Conservation (phyloP, 2,797 vertebrate genomes). For the Falco cherrug region DNA sequence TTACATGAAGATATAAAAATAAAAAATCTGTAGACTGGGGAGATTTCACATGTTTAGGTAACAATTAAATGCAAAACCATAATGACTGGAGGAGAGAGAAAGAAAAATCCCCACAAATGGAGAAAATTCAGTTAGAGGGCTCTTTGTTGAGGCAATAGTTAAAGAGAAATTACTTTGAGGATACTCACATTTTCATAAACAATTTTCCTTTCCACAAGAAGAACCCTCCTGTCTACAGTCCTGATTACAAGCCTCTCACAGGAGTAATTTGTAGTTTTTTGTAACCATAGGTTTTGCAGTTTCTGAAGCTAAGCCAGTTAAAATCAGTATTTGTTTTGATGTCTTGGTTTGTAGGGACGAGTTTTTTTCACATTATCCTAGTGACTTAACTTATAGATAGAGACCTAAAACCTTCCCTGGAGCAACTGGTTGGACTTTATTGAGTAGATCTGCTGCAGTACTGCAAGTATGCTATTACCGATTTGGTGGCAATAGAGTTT, state of each 20-base stretch:
- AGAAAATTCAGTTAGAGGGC: slow-evolving; percentile 32
- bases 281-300: slow-evolving; percentile 9
- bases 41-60: background rate
- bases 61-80: background rate
- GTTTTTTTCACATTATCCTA: slow-evolving; percentile 39
- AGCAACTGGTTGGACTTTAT: background rate
- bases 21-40: background rate
- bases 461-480: background rate
- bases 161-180: slow-evolving; percentile 19
- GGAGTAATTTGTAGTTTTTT: slow-evolving; percentile 45
- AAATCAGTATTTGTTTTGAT: slow-evolving; percentile 36
- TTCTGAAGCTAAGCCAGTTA: slow-evolving; percentile 41
- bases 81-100: background rate
- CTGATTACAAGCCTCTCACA: slow-evolving; percentile 10
- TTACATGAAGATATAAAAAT: background rate
- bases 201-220: slow-evolving; percentile 36
- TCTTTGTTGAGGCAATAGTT: slow-evolving; percentile 19
- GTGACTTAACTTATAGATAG: slow-evolving; percentile 38
- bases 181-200: slow-evolving; percentile 47
- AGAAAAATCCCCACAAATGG: slow-evolving; percentile 1
- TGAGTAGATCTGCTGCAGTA: slow-evolving; percentile 35
- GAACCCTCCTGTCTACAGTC: background rate
- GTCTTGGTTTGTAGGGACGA: background rate
- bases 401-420: slow-evolving; percentile 50
- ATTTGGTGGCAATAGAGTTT: slow-evolving; percentile 17